Evolutionary conservation across 2,113 vertebrate genomes (phyloP), one percentile per base, ranked within the genome.

Genomic region (Podiceps cristatus): DNA sequence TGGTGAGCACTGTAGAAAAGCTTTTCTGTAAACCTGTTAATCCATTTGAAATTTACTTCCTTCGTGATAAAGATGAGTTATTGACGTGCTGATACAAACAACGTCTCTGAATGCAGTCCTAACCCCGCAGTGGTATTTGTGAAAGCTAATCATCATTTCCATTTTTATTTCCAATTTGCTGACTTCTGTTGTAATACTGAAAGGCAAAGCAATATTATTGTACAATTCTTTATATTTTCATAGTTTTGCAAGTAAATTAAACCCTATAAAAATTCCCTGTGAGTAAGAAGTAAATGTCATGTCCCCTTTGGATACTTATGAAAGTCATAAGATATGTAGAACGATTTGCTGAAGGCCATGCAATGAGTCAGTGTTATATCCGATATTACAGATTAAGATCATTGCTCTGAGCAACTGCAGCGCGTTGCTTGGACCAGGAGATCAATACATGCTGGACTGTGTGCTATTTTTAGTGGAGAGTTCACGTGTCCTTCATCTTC

Each of bases 41-140:
- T 95, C 49, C 80, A 78, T 78, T 81, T 87, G 23, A 56, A 89
- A 91, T 91, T 75, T 29, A n/a, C 62, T 95, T 86, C 76, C 60
- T 71, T 63, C 19, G 6, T 20, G 56, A 29, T 85, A 72, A 69
- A 67, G 56, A 88, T 40, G 55, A 96, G 80, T 92, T 91, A 89
- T 62, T 47, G 75, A 88, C 2, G 5, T 56, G 83, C 52, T 74
- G 66, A 78, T 47, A 28, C 22, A 69, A 52, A 81, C 52, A 31
- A 22, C 0, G 13, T 56, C 49, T 52, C 94, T 64, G 22, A 35
- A 44, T 86, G 72, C 83, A 86, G 53, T 7, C 81, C 45, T 42
- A 71, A 64, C 56, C 29, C 73, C 71, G 52, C 76, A 67, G 66
- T 91, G 52, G 9, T 35, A 24, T 33, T 72, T 94, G 83, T 73